Base-by-base conservation (phyloP, 2,113 vertebrate genomes). In the Orycteropus afer region DNA sequence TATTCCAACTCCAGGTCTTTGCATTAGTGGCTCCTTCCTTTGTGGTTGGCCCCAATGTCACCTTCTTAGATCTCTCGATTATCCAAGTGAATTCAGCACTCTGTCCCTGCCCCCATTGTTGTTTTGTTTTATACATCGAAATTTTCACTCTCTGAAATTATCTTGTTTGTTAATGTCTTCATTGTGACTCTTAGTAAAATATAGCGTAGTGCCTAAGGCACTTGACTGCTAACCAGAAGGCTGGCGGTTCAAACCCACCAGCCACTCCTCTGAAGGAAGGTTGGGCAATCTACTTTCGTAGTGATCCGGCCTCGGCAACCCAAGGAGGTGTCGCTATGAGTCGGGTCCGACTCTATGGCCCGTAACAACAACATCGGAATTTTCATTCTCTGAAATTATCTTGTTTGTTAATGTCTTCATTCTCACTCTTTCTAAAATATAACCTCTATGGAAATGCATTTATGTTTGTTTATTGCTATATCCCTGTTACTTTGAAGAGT, bases 391-490 rank as follows among this genome's bases (percentile, higher is more conserved):
- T 89, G 67, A 77, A 95, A 69, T 51, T 55, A 76, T 49, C 78
- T 51, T 84, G 32, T 79, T 85, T 34, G 82, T 89, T 86, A 85
- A 76, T 59, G 20, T 90, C 93, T 92, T 92, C 77, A 79, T 87
- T 85, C 74, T 80, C 65, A 78, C 53, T 81, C 11, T 90, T 93
- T 92, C 40, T 89, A 81, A 81, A 79, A 61, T 78, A 23, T 49
- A 37, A 80, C 23, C 63, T 95, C 57, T 57, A 2, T 25, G 73
- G 61, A 25, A 86, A 51, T 27, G 80, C 42, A 87, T 32, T 91
- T 91, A 57, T 42, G 42, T 86, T 94, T 87, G 34, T 57, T 67
- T 83, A 86, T 71, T 32, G 20, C 22, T 86, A 5, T 97, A 47
- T 84, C 32, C 25, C 25, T 82, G 29, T 63, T 84, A 79, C 55